Evolutionary conservation across 2,113 vertebrate species (phyloP).

Genomic region (Urocitellus parryii): DNA sequence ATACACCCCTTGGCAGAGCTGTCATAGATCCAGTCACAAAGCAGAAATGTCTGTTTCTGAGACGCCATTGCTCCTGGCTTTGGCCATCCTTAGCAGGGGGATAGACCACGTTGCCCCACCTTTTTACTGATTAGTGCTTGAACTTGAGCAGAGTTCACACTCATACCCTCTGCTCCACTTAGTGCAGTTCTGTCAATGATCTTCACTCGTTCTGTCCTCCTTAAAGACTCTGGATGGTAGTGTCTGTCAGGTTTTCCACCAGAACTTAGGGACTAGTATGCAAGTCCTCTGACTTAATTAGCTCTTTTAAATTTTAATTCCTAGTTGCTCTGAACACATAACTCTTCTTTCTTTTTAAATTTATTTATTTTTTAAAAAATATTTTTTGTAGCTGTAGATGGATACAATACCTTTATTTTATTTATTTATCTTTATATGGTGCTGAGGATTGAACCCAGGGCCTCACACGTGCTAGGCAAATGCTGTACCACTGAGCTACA

Average conservation of each 20-base stretch:
- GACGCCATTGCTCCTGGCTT: background rate
- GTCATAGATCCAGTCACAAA: background rate
- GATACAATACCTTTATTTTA: too few relatives aligned
- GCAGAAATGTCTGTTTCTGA: background rate
- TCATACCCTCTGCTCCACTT: background rate
- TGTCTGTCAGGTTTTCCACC: background rate
- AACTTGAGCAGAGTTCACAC: background rate
- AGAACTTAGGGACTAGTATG: background rate
- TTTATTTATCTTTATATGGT: too few relatives aligned
- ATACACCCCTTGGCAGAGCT: background rate
- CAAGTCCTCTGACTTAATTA: background rate
- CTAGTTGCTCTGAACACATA: background rate
- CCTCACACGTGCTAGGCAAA: too few relatives aligned
- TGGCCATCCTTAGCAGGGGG: background rate
- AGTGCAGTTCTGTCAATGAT: background rate
- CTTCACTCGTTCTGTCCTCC: background rate
- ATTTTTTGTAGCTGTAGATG: too few relatives aligned
- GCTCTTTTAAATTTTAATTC: background rate
- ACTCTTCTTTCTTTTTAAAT: too few relatives aligned
- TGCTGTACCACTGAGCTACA: too few relatives aligned
- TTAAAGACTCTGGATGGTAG: background rate
- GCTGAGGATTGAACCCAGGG: too few relatives aligned
- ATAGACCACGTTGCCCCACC: background rate
- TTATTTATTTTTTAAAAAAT: too few relatives aligned
- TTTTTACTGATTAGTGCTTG: background rate